Conservation (phyloP, 2,888 invertebrate species). For the Lasioglossum morio region DNA sequence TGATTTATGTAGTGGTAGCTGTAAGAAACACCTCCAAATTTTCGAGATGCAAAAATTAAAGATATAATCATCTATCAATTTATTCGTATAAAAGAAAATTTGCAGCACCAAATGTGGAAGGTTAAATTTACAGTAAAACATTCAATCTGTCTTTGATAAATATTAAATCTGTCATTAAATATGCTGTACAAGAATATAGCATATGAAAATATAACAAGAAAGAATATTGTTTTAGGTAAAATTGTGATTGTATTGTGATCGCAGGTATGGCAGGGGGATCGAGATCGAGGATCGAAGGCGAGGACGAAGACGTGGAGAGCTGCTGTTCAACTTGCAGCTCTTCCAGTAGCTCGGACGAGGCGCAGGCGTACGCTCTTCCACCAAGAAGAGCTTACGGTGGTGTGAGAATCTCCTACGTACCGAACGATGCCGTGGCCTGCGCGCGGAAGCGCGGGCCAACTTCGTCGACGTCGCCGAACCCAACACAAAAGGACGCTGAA, state of each 20-base stretch:
- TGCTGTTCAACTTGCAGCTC: constrained; percentile 96
- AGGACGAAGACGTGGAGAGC: constrained; percentile 87
- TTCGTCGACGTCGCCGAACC: constrained; percentile 69
- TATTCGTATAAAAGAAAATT: no score
- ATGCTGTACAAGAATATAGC: no score
- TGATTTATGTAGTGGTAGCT: not conserved
- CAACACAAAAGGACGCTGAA: constrained; percentile 88
- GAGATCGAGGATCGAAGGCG: constrained; percentile 83
- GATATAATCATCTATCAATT: no score
- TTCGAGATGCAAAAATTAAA: no score
- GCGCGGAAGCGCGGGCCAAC: constrained; percentile 88
- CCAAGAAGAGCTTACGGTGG: constrained; percentile 94
- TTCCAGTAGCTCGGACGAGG: constrained; percentile 93
- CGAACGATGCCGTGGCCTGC: constrained; percentile 95
- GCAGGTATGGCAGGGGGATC: constrained; percentile 83
- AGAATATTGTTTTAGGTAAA: not conserved
- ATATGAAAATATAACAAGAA: no score
- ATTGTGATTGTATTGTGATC: not conserved
- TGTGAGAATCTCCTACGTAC: constrained; percentile 96
- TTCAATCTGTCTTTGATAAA: no score
- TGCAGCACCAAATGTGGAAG: no score
- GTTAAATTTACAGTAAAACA: no score
- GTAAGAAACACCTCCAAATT: not conserved
- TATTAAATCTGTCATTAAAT: no score
- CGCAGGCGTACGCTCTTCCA: constrained; percentile 94